Conservation (phyloP, 2,888 invertebrate species). For the Stenodema calcarata region DNA sequence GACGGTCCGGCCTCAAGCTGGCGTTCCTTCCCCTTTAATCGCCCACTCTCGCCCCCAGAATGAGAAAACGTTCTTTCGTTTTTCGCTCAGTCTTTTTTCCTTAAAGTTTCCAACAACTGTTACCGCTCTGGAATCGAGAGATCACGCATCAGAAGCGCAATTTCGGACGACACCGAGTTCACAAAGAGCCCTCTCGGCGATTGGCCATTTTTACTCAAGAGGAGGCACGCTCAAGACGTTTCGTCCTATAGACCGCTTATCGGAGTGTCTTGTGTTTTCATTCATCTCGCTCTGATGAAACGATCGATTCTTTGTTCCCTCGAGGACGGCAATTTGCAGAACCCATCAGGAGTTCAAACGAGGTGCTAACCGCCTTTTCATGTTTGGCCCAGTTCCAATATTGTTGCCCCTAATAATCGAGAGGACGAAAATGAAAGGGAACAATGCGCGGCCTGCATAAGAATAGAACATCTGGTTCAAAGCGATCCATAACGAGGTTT, state of each 20-base stretch:
- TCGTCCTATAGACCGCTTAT: background rate
- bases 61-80: background rate
- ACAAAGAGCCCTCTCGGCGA: background rate
- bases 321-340: too few relatives aligned
- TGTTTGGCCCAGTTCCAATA: too few relatives aligned
- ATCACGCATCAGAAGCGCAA: background rate
- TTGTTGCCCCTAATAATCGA: too few relatives aligned
- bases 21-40: constrained; percentile 14
- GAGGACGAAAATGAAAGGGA: too few relatives aligned
- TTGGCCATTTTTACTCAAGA: background rate
- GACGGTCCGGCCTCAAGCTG: constrained; percentile 13
- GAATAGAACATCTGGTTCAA: too few relatives aligned
- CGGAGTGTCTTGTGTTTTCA: background rate
- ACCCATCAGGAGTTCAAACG: too few relatives aligned
- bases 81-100: background rate
- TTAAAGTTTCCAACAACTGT: background rate
- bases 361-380: too few relatives aligned
- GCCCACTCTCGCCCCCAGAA: background rate
- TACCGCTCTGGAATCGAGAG: background rate
- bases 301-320: too few relatives aligned
- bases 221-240: background rate
- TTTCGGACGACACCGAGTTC: background rate
- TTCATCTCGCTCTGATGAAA: background rate
- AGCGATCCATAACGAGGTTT: too few relatives aligned
- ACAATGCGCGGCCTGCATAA: too few relatives aligned